phyloP scores from a whole-genome alignment of 2,888 invertebrate genomes.

The Agrochola macilenta region DNA sequence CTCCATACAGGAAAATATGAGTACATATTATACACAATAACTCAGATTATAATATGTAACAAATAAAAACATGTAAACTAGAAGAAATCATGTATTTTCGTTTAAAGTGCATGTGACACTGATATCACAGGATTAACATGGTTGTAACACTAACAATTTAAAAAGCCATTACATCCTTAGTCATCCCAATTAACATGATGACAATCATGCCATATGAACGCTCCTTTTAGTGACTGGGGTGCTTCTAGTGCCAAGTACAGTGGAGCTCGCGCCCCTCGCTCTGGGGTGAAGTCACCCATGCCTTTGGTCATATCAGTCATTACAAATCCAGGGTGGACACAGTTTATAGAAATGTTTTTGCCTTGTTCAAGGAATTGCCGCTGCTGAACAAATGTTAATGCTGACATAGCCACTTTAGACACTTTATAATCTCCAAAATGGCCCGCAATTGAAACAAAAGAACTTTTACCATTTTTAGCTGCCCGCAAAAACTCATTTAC shows the following conservation, averaged over 20 bases:
- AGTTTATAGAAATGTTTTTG: slow-evolving; percentile 86
- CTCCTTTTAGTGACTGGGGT: slow-evolving; percentile 85
- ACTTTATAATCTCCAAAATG: slow-evolving; percentile 88
- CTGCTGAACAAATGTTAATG: slow-evolving; percentile 88
- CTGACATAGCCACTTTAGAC: slow-evolving; percentile 88
- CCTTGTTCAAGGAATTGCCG: slow-evolving; percentile 87
- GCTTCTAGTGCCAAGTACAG: slow-evolving; percentile 86
- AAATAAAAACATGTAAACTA: slow-evolving; percentile 77
- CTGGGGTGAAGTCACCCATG: slow-evolving; percentile 87
- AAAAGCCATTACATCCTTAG: slow-evolving; percentile 77
- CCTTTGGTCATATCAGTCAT: slow-evolving; percentile 89
- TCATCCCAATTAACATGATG: slow-evolving; percentile 89
- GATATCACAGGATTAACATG: slow-evolving; percentile 87
- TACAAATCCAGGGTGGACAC: slow-evolving; percentile 89
- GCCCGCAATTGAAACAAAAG: slow-evolving; percentile 86
- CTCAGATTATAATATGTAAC: slow-evolving; percentile 50
- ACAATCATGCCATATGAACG: slow-evolving; percentile 88
- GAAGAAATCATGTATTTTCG: slow-evolving; percentile 84
- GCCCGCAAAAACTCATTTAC: slow-evolving; percentile 91
- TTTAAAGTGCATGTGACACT: slow-evolving; percentile 89
- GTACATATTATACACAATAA: slow-evolving; percentile 40
- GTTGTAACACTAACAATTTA: slow-evolving; percentile 77
- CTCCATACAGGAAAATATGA: slow-evolving; percentile 51
- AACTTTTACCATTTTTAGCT: slow-evolving; percentile 85
- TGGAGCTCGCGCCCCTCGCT: slow-evolving; percentile 85